Conservation (phyloP, 1,140 invertebrate genomes). For the Phymorhynchus buccinoides region DNA sequence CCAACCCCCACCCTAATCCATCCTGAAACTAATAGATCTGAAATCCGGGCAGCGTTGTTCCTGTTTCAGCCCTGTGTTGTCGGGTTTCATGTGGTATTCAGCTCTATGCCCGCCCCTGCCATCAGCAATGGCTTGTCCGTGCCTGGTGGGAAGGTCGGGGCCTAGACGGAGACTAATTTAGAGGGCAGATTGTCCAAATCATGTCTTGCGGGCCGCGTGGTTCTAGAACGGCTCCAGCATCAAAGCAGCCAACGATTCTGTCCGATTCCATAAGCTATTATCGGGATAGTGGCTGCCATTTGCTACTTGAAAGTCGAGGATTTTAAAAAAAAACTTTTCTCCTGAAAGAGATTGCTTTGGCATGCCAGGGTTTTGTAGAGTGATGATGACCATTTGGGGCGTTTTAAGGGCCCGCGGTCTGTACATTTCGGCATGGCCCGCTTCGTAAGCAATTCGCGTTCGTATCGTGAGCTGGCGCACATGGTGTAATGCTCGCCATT, state of each 20-base stretch:
- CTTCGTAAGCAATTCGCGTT: slow-evolving; percentile 10
- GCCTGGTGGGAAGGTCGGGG: background rate
- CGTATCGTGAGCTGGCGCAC: background rate
- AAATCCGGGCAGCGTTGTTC: background rate
- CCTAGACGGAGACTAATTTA: slow-evolving; percentile 34
- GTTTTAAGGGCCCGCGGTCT: background rate
- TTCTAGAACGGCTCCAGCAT: background rate
- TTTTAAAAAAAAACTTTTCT: no score
- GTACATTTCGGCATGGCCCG: background rate
- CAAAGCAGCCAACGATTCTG: slow-evolving; percentile 3
- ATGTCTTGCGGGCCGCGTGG: slow-evolving; percentile 28
- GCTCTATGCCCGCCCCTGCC: background rate
- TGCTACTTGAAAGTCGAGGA: background rate
- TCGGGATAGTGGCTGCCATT: background rate
- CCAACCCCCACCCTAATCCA: no score
- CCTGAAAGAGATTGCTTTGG: background rate
- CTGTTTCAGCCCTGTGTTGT: background rate
- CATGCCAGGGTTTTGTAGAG: background rate
- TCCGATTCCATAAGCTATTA: background rate
- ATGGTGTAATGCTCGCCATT: background rate
- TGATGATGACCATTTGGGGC: background rate
- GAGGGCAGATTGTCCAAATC: slow-evolving; percentile 29
- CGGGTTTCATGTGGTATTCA: background rate
- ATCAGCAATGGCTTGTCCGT: slow-evolving; percentile 24
- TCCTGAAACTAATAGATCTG: background rate